Evolutionary conservation across 2,888 invertebrate species (phyloP).

Genomic region (Belgica antarctica): DNA sequence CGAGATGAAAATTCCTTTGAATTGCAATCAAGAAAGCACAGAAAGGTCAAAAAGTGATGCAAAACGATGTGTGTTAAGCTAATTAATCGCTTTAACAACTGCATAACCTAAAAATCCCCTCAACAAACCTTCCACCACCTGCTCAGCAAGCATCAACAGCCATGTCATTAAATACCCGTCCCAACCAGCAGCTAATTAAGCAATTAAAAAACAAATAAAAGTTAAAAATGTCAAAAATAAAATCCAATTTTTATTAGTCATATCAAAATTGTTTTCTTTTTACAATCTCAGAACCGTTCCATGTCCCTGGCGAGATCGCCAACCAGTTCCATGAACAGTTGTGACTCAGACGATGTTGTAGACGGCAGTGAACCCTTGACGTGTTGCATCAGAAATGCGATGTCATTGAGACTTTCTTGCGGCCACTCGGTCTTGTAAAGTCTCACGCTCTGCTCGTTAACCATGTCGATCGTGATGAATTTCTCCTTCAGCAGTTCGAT

Average conservation of each 20-base stretch:
- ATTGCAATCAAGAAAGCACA: no score
- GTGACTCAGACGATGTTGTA: constrained; percentile 48
- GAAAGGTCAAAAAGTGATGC: no score
- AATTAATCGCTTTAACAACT: no score
- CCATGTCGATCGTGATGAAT: constrained; percentile 60
- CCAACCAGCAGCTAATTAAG: no score
- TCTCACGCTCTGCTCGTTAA: constrained; percentile 66
- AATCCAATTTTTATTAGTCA: not conserved
- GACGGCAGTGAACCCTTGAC: constrained; percentile 25
- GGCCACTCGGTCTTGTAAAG: constrained; percentile 69
- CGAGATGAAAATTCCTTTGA: no score
- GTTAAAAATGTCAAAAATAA: not conserved
- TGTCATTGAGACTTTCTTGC: constrained; percentile 11
- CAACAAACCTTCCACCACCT: no score
- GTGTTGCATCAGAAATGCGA: constrained; percentile 22
- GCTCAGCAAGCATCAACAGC: no score
- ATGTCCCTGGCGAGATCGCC: constrained; percentile 53
- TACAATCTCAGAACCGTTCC: constrained; percentile 50
- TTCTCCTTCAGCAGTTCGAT: constrained; percentile 58
- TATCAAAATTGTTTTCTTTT: no score
- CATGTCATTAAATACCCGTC: no score
- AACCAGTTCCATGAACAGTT: constrained; percentile 54
- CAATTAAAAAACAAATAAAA: constrained; percentile 7
- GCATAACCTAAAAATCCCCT: no score
- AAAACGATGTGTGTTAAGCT: no score